Evolutionary conservation across 2,797 vertebrate genomes (phyloP).

Genomic region (Pseudochaenichthys georgianus): DNA sequence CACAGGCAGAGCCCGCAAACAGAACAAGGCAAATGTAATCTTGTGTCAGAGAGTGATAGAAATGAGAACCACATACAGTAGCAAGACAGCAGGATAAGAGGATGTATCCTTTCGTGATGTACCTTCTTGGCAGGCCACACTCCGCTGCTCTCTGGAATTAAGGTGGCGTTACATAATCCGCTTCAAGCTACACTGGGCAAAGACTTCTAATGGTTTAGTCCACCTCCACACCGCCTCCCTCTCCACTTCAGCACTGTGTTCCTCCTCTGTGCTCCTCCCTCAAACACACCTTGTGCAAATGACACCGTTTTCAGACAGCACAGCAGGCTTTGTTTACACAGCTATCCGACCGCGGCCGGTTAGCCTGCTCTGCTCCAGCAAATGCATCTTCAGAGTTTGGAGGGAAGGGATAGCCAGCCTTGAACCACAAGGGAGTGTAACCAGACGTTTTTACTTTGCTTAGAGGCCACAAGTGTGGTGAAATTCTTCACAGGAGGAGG

Average conservation of each 20-base stretch:
- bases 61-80: conserved; percentile 18
- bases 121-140: conserved; percentile 69
- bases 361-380: conserved; percentile 64
- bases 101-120: conserved; percentile 37
- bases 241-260: conserved; percentile 54
- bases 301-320: conserved; percentile 72
- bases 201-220: conserved; percentile 84
- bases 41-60: conserved; percentile 26
- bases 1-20: conserved; percentile 10
- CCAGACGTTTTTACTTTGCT: conserved; percentile 57
- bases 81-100: conserved; percentile 34
- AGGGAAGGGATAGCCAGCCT: conserved; percentile 66
- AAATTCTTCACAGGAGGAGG: conserved; percentile 51
- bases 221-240: conserved; percentile 74
- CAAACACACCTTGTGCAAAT: conserved; percentile 90
- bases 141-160: conserved; percentile 66
- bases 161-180: conserved; percentile 73
- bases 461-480: conserved; percentile 45
- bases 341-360: conserved; percentile 74
- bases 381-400: conserved; percentile 62
- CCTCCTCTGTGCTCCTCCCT: conserved; percentile 77
- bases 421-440: conserved; percentile 59
- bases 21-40: conserved; percentile 30
- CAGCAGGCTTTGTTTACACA: conserved; percentile 88
- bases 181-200: conserved; percentile 65